Evolutionary conservation across 2,797 vertebrate genomes (phyloP).

Genomic region (Sebastes steindachneri): DNA sequence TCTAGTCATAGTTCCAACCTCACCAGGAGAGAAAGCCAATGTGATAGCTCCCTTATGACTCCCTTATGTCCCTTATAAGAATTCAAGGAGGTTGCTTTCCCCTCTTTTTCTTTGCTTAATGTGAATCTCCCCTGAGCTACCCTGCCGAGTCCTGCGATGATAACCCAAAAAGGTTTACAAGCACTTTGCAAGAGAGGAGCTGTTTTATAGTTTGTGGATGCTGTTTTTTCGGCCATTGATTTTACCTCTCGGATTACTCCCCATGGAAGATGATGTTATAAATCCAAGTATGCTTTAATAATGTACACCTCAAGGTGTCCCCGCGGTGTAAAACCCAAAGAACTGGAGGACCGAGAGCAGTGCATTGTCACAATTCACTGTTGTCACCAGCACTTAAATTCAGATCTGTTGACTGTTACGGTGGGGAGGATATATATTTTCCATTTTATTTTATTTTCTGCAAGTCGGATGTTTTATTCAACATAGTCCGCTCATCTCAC

Average conservation of each 20-base stretch:
- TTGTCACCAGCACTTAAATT: constrained; percentile 43
- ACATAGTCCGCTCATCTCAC: constrained; percentile 26
- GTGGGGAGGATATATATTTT: constrained; percentile 9
- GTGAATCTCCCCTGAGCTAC: constrained; percentile 46
- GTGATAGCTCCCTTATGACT: constrained; percentile 47
- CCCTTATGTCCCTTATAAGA: constrained; percentile 38
- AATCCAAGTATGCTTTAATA: constrained; percentile 70
- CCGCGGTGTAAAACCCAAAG: constrained; percentile 45
- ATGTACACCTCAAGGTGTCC: constrained; percentile 72
- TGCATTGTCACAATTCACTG: constrained; percentile 47
- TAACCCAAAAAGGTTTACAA: constrained; percentile 70
- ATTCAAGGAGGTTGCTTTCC: constrained; percentile 44
- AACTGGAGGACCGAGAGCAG: constrained; percentile 11
- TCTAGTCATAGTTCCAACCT: constrained; percentile 12
- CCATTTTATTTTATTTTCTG: constrained; percentile 27
- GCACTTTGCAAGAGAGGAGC: constrained; percentile 61
- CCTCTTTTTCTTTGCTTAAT: constrained; percentile 44
- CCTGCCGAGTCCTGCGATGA: constrained; percentile 39
- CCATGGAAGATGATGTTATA: constrained; percentile 65
- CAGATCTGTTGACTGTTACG: constrained; percentile 47
- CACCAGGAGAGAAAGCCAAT: constrained; percentile 36
- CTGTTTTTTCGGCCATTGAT: constrained; percentile 67
- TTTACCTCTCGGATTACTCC: constrained; percentile 70
- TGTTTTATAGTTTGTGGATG: constrained; percentile 66
- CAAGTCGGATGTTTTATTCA: constrained; percentile 62